Percentiles rank a stretch among this genome's conserved stretches.
Conservation (phyloP, 2,888 invertebrate species). For the Parnassius mnemosyne region DNA sequence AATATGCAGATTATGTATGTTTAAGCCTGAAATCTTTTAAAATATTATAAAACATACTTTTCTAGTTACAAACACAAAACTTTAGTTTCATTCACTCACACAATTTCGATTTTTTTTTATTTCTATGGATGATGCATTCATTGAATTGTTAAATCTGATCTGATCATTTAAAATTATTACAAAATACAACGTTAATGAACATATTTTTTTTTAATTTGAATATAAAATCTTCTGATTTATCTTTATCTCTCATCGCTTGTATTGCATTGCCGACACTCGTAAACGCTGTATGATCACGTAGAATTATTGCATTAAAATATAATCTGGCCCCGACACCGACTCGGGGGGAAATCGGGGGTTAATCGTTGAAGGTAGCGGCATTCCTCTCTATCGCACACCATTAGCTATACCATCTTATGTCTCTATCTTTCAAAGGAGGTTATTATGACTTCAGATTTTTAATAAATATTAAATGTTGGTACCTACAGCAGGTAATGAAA, state of each 20-base stretch:
- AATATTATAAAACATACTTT: no score
- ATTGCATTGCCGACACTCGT: slow-evolving; percentile 47
- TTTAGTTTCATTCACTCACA: no score
- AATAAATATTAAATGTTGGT: slow-evolving; percentile 26
- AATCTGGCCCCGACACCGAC: slow-evolving; percentile 47
- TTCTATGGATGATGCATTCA: no score
- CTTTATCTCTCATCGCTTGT: slow-evolving; percentile 7
- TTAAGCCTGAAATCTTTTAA: no score
- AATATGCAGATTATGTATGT: no score
- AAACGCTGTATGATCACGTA: slow-evolving; percentile 76
- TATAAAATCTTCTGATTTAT: slow-evolving; percentile 28
- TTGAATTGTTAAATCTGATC: no score
- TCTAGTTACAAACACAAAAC: background rate
- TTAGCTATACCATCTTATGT: background rate
- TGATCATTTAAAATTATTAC: no score
- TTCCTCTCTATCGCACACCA: slow-evolving; percentile 19
- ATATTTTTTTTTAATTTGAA: background rate
- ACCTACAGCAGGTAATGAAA: slow-evolving; percentile 8
- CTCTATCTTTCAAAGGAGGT: slow-evolving; percentile 8
- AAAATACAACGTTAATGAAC: no score
- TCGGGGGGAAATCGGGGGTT: slow-evolving; percentile 24
- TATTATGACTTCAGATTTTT: slow-evolving; percentile 29
- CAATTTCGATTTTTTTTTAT: background rate
- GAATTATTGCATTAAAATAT: slow-evolving; percentile 78
- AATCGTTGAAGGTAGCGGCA: slow-evolving; percentile 24